Evolutionary conservation across 2,888 invertebrate species (phyloP).

Genomic region (Ptychoptera albimana): DNA sequence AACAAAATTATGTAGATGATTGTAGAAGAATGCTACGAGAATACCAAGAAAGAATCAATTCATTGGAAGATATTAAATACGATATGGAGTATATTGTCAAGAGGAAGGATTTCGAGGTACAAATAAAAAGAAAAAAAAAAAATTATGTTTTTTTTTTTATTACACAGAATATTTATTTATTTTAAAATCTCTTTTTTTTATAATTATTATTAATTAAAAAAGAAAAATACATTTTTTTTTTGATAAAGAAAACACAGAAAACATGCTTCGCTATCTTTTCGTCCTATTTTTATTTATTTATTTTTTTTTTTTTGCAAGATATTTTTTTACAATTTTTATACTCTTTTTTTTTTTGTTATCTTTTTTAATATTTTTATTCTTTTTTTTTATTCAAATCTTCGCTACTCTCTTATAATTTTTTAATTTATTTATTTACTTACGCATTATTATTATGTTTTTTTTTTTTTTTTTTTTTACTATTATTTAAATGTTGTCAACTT

Average conservation of each 20-base stretch:
- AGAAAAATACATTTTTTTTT: background rate
- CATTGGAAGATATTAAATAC: conserved; percentile 89
- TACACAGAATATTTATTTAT: conserved; percentile 6
- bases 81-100: conserved; percentile 97
- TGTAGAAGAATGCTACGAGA: conserved; percentile 61
- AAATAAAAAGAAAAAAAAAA: conserved; percentile 22
- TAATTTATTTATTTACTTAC: background rate
- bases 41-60: conserved; percentile 75
- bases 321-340: background rate
- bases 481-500: background rate
- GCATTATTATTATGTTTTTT: background rate
- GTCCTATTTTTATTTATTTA: conserved; percentile 26
- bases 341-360: background rate
- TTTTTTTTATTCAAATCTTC: too few species aligned
- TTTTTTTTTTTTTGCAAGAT: background rate
- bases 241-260: conserved; percentile 11
- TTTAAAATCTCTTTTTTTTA: conserved; percentile 7
- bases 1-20: conserved; percentile 43
- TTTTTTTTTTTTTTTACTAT: background rate
- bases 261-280: conserved; percentile 23
- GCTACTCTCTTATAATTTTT: too few species aligned
- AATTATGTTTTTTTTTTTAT: background rate
- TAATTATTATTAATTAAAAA: background rate
- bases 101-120: conserved; percentile 98
- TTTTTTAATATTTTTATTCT: background rate